Evolutionary conservation across 2,113 vertebrate species (phyloP), one percentile per base, ranked within the genome.

Genomic region (Pipa parva): DNA sequence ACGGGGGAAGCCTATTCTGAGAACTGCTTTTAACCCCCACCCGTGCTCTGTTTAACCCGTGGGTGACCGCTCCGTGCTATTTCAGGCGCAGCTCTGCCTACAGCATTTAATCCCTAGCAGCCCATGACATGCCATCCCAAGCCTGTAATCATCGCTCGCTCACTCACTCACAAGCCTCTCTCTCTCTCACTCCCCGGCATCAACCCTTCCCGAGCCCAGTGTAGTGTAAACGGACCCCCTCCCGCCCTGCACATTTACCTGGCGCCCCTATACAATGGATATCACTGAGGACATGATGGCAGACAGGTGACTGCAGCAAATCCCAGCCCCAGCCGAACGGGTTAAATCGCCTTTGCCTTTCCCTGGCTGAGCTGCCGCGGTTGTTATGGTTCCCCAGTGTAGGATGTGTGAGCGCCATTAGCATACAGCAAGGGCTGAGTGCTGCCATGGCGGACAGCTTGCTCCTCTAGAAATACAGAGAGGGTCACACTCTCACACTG

Each of bases 331-430:
- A 3, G 42, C 15, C 11, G 18, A 21, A 59, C 21, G 56, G 65
- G 65, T 68, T 68, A 68, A 59, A 18, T 3, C 8, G 24, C 39
- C 59, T 68, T 52, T 59, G 65, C 56, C 65, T 68, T 68, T 68
- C 17, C 39, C 39, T 58, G n/a, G n/a, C n/a, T n/a, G n/a, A n/a
- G n/a, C 55, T 58, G 55, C 29, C 29, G 37, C 5, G 29, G 55
- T 59, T 68, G 65, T 59, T 59, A 68, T 68, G 56, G 65, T 59
- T 67, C 45, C 65, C 65, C 65, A 50, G 65, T 59, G 56, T 29
- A 68, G 54, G 63, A 58, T 37, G 13, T 57, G 63, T 65, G 27
- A 48, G 20, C 36, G 42, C 64, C 37, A 37, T 25, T 29, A 46
- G 50, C 63, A 64, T 45, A 64, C 52, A 55, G 50, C 24, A 50